Evolutionary conservation across 2,797 vertebrate genomes (phyloP).

Genomic region (Iguana delicatissima): DNA sequence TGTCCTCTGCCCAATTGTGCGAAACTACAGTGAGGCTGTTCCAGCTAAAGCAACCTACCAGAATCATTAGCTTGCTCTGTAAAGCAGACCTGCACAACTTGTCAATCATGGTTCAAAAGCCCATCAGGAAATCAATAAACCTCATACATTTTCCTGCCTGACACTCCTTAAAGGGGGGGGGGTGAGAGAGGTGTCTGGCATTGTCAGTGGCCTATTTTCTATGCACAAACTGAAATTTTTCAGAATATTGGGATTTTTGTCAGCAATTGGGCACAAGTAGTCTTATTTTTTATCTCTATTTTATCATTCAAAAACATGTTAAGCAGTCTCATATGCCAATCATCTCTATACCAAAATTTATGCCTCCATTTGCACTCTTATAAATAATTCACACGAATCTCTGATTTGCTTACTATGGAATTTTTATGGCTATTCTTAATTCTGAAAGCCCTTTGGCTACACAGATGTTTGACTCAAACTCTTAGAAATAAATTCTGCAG

Average conservation of each 20-base stretch:
- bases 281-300: constrained; percentile 35
- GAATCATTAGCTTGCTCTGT: not conserved
- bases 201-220: not conserved
- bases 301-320: constrained; percentile 38
- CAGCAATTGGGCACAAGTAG: not conserved
- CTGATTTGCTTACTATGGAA: constrained; percentile 60
- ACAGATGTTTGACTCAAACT: constrained; percentile 69
- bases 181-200: not conserved
- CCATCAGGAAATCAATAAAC: not conserved
- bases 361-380: constrained; percentile 62
- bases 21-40: not conserved
- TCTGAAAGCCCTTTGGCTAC: constrained; percentile 65
- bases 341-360: constrained; percentile 52
- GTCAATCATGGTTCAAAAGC: not conserved
- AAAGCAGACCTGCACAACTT: constrained; percentile 9
- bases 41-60: not conserved
- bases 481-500: constrained; percentile 58
- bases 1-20: not conserved
- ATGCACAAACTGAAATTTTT: constrained; percentile 30
- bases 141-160: not conserved
- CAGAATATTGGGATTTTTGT: constrained; percentile 13
- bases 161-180: not conserved
- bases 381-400: constrained; percentile 65
- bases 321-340: constrained; percentile 51
- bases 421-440: constrained; percentile 70